Evolutionary conservation across 2,888 invertebrate species (phyloP), one percentile per base, ranked within the genome.

Genomic region (Latheticus oryzae): DNA sequence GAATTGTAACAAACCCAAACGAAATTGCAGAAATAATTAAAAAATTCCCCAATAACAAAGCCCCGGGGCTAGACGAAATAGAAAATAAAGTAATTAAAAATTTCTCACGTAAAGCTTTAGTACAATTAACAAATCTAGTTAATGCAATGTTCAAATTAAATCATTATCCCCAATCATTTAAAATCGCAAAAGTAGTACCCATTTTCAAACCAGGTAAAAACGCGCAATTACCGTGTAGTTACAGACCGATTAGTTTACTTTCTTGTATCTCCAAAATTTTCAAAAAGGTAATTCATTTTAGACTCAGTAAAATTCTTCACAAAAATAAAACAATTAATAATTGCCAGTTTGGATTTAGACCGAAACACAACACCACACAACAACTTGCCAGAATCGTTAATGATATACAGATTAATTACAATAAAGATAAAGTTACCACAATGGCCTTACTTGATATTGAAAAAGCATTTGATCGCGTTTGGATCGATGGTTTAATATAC

Each of bases 11-110:
- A 33, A 12, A 23, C 24, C 5, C 21, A 19, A 19, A 3, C 21
- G 30, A 48, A 12, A 48, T 9, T 2, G 15, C 33, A 53, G 5
- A 30, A 28, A 19, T 28, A 30, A 40, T 53, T 28, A 16, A 23
- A 23, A 23, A 23, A 23, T 3, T 23, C 23, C 23, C 23, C 23
- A 23, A 23, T 23, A 23, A 23, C 23, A 23, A 23, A 23, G 23
- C 23, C 23, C 23, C 23, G 23, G 23, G 23, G 23, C 23, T 23
- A 23, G 23, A 23, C 3, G 23, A 23, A 23, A 23, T 23, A n/a
- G n/a, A 33, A 26, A 79, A 69, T 79, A 89, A 16, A 37, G 19
- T 42, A n/a, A 24, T 64, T 8, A 65, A 71, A 60, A 62, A 71
- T n/a, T 42, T 72, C 3, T 59, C 63, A 1, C 52, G 19, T 24